Evolutionary conservation across 2,888 invertebrate species (phyloP), one percentile per base, ranked within the genome.

Genomic region (Stictocephala bisonia): DNA sequence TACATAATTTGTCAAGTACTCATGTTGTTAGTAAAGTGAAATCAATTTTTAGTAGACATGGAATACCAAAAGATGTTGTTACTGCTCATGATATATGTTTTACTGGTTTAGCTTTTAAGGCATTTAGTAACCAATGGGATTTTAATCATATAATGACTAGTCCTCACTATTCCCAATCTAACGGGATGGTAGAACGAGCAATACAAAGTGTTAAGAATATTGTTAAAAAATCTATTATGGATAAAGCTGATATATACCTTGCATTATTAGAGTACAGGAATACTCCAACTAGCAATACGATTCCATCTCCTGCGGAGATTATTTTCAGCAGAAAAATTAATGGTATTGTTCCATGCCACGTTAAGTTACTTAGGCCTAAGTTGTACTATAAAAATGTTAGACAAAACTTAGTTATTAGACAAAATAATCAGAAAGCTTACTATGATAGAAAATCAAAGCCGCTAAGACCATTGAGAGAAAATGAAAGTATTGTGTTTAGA

Each of bases 21-120:
- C 44, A 58, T 26, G 71, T 79, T 27, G 76, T 78, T 20, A 44
- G 35, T 9, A 40, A 48, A n/a, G 41, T 77, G 76, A 73, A 78
- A 74, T 51, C 56, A n/a, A 26, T 78, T 3, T 80, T 81, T 73
- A 48, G 77, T 18, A 71, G 78, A 71, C 77, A 76, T 73, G 80
- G 79, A 22, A 75, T 78, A 20, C 77, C 79, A 9, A 78, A 80
- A 31, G 73, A 77, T 29, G 76, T 80, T 11, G 72, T 78, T 68
- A 75, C 78, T 9, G 80, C 80, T 71, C 79, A 79, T 72, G 79
- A 77, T 31, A 40, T 71, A 22, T 58, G 68, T 13, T 75, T 67
- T 51, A 66, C 51, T n/a, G 60, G 66, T 58, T 22, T n/a, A 20
- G 48, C 1, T 75, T 75, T 66, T 26, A 41, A 13, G n/a, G 20